phyloP scores from a whole-genome alignment of 2,888 invertebrate species.

The Orthosia gothica region DNA sequence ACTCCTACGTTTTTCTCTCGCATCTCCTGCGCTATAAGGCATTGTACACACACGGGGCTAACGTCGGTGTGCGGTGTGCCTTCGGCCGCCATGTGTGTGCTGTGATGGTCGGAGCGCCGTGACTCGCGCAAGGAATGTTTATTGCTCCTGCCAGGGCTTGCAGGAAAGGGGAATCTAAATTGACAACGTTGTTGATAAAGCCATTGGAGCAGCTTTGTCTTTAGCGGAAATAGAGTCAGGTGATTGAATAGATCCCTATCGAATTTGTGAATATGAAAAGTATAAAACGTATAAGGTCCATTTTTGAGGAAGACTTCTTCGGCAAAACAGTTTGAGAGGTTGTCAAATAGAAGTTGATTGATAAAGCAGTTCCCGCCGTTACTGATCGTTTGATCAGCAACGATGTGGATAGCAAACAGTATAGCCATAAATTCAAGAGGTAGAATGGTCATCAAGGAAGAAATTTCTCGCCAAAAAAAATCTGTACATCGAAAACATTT shows the following conservation, averaged over 20 bases:
- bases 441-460: background rate
- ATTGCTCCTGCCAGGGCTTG: slow-evolving; percentile 79
- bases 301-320: background rate
- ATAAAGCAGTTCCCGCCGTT: background rate
- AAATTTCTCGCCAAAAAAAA: background rate
- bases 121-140: slow-evolving; percentile 87
- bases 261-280: no score
- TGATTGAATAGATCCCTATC: background rate
- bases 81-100: slow-evolving; percentile 83
- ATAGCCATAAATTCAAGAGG: background rate
- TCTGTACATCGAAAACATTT: no score
- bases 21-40: slow-evolving; percentile 70
- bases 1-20: accelerated
- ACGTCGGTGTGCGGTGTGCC: slow-evolving; percentile 72
- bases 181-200: slow-evolving; percentile 62
- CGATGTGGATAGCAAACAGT: background rate
- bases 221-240: background rate
- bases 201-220: slow-evolving; percentile 32
- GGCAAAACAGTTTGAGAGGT: background rate
- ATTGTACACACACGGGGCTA: slow-evolving; percentile 74
- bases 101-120: slow-evolving; percentile 81
- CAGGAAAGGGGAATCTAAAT: slow-evolving; percentile 51
- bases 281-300: no score
- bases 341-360: background rate
- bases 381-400: no score